Evolutionary conservation across 2,113 vertebrate genomes (phyloP), one percentile per base, ranked within the genome.

Genomic region (Fregata magnificens): DNA sequence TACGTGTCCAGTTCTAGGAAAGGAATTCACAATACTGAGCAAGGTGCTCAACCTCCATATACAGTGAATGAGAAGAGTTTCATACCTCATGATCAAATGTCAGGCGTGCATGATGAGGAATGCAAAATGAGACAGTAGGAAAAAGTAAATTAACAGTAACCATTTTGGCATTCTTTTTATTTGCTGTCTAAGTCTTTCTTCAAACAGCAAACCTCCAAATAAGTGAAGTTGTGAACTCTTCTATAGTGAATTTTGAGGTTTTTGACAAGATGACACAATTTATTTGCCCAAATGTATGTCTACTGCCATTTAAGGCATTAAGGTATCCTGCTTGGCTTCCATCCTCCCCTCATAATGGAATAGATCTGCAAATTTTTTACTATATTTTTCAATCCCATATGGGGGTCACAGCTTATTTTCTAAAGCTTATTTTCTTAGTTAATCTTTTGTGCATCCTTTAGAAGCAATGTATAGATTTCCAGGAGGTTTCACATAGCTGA

Each of bases 21-120:
- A 25, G 17, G 22, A 69, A 44, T 56, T 84, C 32, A 56, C 34
- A 77, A 9, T 40, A 73, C 7, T 52, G 22, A 52, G 24, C 47
- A 77, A 61, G 18, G 20, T 16, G 25, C 12, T 56, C 36, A 31
- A 40, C 5, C 15, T 25, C 50, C 11, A 44, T 16, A 29, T 9
- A 15, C 6, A 62, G 45, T 31, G 28, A 78, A 66, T 6, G 31
- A 32, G 34, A 81, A 84, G 13, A 66, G 9, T 78, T 88, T 70
- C 0, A 0, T 65, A 47, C 10, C 11, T 76, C 19, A 14, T 19
- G 31, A 32, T 16, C 42, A 32, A 52, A 82, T 18, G 5, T 56
- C 44, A 61, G 21, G 5, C 20, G 18, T 34, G 11, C 18, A 16
- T 29, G 19, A 65, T 28, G 16, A 62, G 72, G 18, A 21, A 55